Evolutionary conservation across 2,888 invertebrate genomes (phyloP).

Genomic region (Lasioglossum vierecki): DNA sequence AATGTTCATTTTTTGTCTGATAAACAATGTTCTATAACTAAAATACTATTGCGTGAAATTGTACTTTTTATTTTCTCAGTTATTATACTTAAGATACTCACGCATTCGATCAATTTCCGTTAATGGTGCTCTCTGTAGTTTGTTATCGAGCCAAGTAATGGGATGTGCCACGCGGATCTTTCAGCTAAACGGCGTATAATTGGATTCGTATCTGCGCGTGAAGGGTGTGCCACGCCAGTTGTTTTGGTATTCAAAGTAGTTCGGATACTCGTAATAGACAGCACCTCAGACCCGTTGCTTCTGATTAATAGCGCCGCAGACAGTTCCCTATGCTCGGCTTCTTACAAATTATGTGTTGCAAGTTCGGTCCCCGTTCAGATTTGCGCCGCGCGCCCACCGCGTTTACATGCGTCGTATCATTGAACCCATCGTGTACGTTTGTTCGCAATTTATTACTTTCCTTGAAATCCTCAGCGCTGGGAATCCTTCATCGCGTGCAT

Average conservation of each 20-base stretch:
- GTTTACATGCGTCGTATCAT: neutral
- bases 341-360: neutral
- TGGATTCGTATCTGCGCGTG: slow-evolving; percentile 10
- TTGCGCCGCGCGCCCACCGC: neutral
- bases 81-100: neutral
- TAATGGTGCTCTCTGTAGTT: slow-evolving; percentile 2
- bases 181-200: slow-evolving; percentile 30
- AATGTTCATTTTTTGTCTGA: too few species aligned
- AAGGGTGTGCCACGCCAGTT: slow-evolving; percentile 3
- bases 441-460: slow-evolving; percentile 6
- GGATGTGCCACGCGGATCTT: neutral
- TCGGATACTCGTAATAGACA: neutral
- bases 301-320: slow-evolving; percentile 29
- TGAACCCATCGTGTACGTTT: neutral
- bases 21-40: too few species aligned
- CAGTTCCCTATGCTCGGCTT: neutral
- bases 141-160: slow-evolving; percentile 29
- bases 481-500: neutral
- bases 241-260: slow-evolving; percentile 44
- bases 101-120: neutral
- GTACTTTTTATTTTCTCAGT: too few species aligned
- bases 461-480: neutral
- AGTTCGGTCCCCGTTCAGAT: neutral
- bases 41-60: too few species aligned
- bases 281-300: neutral